Base-by-base conservation (phyloP, 2,888 invertebrate species). In the Meandrusa payeni region DNA sequence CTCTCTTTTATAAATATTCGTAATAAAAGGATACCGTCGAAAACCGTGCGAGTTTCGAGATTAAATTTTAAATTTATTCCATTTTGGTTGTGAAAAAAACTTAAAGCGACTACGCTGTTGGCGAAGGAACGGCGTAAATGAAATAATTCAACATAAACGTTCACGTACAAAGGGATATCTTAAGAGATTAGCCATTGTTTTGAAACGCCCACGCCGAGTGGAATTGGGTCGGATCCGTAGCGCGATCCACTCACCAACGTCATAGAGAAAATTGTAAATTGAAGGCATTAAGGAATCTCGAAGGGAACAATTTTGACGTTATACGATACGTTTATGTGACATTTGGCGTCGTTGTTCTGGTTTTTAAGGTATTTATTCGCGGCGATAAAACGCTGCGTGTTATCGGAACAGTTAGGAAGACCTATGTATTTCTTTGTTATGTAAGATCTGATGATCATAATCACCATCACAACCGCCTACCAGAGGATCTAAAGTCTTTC, bases 281-380 rank as follows among this genome's bases (percentile, higher is more conserved):
- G 52, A 33, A 41, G 47, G 38, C 50, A 47, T 51, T 54, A 51
- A 24, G 13, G 34, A 20, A 51, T 50, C 41, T 26, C 24, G 38
- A 49, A 43, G 36, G 37, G 27, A 47, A 52, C 47, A 51, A 55
- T 55, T 50, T 50, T 13, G 42, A 38, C 43, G 50, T 43, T 51
- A 48, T 41, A 46, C 48, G 51, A 55, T 51, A 53, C 46, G 42
- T 48, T 53, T 46, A 51, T 49, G 44, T 29, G 37, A 26, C 32
- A 5, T 23, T 36, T 3, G 11, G 24, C 15, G 13, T 10, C 5
- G 28, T 31, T 2, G 11, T 17, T 23, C 5, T 12, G 24, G 15
- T 26, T 40, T 38, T 10, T 29, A 7, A 17, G 19, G n/a, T 9
- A 24, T 40, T 31, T 10, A 9, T 22, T 24, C 6, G 9, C 2